Base-by-base conservation (phyloP, 2,113 vertebrate genomes). In the Piliocolobus tephrosceles region DNA sequence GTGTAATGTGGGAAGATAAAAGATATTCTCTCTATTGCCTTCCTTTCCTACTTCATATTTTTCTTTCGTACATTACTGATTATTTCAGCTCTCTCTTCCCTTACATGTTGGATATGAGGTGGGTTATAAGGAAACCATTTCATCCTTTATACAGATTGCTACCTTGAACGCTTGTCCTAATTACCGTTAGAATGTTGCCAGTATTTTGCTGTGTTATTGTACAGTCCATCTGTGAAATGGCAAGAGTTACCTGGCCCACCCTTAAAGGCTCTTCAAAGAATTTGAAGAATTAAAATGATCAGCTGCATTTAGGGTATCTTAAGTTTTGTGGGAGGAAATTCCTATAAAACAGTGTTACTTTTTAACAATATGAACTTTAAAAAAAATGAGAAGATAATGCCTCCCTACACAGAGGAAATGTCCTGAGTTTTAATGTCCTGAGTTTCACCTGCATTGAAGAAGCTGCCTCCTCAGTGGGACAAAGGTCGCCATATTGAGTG, bases 341-440 rank as follows among this genome's bases (percentile, higher is more conserved):
- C 40, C 64, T 88, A 20, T 52, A 45, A 72, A 73, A 18, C 27
- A 18, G 8, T 4, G 12, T n/a, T 38, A 57, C 18, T 70, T 95
- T 96, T 94, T 83, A 96, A 76, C 94, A 88, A 23, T n/a, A 25
- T 38, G 32, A 80, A 16, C 52, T 50, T 55, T 47, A 87, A 91
- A 45, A 18, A 18, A 40, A 27, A 52, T 70, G 75, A 89, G 73
- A 73, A 50, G 86, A 6, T 2, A 6, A 20, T 14, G 50, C 43
- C 20, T 75, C n/a, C 18, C 14, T 38, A 27, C 47, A 32, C n/a
- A 43, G 58, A 76, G 43, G 57, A 84, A 50, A 45, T 12, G 4
- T 8, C 23, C 82, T 57, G n/a, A n/a, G n/a, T n/a, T n/a, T n/a
- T n/a, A n/a, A n/a, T n/a, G n/a, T n/a, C n/a, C n/a, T n/a, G 35